These are phyloP conservation scores for Calonectris borealis DNA, from an alignment of 2,113 vertebrate species.

Conservation along the genomic window DNA sequence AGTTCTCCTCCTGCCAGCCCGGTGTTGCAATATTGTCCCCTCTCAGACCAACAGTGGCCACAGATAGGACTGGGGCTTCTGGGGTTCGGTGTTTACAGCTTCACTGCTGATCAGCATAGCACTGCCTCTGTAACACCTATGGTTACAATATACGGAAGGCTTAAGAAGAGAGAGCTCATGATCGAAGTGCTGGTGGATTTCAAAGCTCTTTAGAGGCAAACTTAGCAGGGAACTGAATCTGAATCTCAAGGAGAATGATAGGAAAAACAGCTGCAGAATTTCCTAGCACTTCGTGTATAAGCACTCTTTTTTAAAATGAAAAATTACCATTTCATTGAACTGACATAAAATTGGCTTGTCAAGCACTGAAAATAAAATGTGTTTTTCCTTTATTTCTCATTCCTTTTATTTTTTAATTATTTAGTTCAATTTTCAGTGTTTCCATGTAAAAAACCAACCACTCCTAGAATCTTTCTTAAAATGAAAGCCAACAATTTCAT, in stretches of 20 bases:
- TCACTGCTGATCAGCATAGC: accelerated
- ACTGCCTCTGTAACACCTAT: background rate
- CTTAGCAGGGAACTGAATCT: background rate
- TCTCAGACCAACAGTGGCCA: background rate
- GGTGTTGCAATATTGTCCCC: background rate
- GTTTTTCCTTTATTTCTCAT: conserved; percentile 35
- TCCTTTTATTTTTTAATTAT: background rate
- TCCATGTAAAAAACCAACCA: background rate
- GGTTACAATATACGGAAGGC: background rate
- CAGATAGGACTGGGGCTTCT: background rate
- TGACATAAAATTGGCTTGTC: conserved; percentile 38
- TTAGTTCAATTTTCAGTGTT: background rate
- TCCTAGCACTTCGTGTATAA: background rate
- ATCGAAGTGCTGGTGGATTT: background rate
- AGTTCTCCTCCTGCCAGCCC: background rate
- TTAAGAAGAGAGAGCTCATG: background rate
- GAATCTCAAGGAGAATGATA: conserved; percentile 3
- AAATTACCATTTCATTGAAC: conserved; percentile 21
- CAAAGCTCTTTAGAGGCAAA: background rate
- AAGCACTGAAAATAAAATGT: conserved; percentile 21
- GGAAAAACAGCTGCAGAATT: conserved; percentile 58
- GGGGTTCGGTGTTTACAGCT: background rate
- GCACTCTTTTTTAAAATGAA: background rate
- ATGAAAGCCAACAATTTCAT: background rate
- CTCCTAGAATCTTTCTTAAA: background rate